Conservation (phyloP, 2,113 vertebrate genomes). For the Puntigrus tetrazona region DNA sequence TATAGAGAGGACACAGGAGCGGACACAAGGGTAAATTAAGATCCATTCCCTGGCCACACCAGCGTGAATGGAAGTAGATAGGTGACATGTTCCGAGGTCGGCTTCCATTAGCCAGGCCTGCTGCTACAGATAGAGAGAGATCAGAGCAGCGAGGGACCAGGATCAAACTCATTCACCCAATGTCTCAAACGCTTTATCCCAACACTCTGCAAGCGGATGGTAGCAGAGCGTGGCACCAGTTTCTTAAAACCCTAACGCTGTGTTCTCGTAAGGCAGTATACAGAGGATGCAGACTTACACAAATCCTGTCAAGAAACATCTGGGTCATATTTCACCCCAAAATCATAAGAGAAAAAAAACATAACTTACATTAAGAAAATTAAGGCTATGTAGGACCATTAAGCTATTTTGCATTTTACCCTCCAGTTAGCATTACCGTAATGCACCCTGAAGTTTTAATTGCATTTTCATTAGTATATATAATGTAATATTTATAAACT, state of each 20-base stretch:
- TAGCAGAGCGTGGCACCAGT: not conserved
- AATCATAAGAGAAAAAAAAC: not conserved
- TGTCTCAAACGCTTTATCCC: constrained; percentile 39
- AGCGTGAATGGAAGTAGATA: constrained; percentile 61
- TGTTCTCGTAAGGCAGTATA: not conserved
- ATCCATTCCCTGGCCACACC: constrained; percentile 68
- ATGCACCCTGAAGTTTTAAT: not conserved
- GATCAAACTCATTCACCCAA: constrained; percentile 44
- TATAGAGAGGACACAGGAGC: constrained; percentile 43
- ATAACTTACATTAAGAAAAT: not conserved
- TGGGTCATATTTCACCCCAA: not conserved
- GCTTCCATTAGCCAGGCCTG: constrained; percentile 68
- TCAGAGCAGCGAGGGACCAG: constrained; percentile 30
- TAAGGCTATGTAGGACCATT: not conserved
- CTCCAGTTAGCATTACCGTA: not conserved
- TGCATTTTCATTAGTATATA: not conserved
- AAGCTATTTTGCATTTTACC: not conserved
- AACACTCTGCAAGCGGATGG: not conserved
- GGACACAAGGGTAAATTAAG: constrained; percentile 67
- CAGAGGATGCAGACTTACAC: not conserved
- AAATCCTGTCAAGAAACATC: not conserved
- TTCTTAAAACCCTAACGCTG: not conserved
- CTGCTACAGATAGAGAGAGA: constrained; percentile 61
- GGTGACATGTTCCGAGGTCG: constrained; percentile 67
- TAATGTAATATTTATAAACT: not conserved